phyloP scores from a whole-genome alignment of 2,888 invertebrate species.

The Pristionchus maxplancki region DNA sequence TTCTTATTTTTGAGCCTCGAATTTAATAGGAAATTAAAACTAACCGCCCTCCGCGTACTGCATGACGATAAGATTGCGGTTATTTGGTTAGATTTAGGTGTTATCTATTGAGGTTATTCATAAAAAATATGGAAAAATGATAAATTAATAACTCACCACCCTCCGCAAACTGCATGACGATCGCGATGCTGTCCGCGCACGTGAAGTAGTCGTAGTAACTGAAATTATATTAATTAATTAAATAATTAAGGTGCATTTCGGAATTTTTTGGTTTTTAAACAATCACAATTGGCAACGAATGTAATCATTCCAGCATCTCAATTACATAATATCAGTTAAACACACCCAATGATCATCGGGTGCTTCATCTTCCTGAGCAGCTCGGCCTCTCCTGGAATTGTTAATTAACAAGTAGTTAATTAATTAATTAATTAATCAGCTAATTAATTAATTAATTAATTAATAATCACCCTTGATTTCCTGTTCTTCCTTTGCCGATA shows the following conservation, averaged over 20 bases:
- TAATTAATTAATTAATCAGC: background rate
- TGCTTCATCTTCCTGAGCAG: constrained; percentile 85
- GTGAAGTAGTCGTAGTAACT: constrained; percentile 55
- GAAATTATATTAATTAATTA: background rate
- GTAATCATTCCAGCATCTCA: too few relatives aligned
- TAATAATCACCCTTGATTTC: constrained; percentile 61
- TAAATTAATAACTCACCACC: constrained; percentile 78
- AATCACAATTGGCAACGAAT: too few relatives aligned
- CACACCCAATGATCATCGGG: constrained; percentile 85
- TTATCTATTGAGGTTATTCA: too few relatives aligned
- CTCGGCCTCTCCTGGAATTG: constrained; percentile 79
- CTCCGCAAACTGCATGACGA: constrained; percentile 91
- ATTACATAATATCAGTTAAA: too few relatives aligned
- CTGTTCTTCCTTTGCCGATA: constrained; percentile 76
- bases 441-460: background rate
- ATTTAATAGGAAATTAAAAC: too few relatives aligned
- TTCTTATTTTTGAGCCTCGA: too few relatives aligned
- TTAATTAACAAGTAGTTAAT: background rate
- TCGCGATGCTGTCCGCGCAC: constrained; percentile 82
- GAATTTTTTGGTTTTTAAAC: too few relatives aligned
- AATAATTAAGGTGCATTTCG: too few relatives aligned
- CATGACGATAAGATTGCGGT: too few relatives aligned
- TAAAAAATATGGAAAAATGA: too few relatives aligned
- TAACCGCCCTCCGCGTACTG: background rate
- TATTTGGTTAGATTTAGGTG: too few relatives aligned